Base-by-base conservation (phyloP, 2,888 invertebrate genomes). In the Clanis bilineata region DNA sequence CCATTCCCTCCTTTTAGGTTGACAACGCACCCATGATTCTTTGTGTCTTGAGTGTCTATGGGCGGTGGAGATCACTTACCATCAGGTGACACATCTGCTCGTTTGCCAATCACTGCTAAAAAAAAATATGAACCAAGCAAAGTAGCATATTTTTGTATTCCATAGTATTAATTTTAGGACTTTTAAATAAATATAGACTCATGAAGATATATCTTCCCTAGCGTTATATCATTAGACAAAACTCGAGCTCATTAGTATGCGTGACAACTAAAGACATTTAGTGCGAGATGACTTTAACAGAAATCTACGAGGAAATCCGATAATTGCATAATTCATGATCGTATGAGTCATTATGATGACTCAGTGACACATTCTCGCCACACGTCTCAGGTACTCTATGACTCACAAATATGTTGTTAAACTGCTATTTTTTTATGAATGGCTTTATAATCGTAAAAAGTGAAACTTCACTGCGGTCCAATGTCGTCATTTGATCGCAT, bases 341-440 rank as follows among this genome's bases (percentile, higher is more conserved):
- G 60, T 47, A 59, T 62, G 58, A 58, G 23, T 58, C 51, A 58
- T 38, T 25, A 28, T n/a, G 73, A 72, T 80, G 77, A 80, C 62
- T 80, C 74, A 78, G 68, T 56, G 43, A 59, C 64, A 69, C 73
- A 72, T 72, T 71, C 66, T 67, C 65, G 64, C 68, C 54, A 36
- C 57, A 57, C 54, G 67, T 58, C 68, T 72, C 76, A 76, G 74
- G 77, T 77, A 72, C 63, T 57, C 21, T 38, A 43, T 69, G 72
- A 74, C 38, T 72, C 74, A 74, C 51, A 5, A 25, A 18, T 39
- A 45, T 25, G 12, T n/a, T 18, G 43, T 41, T 41, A 43, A 62
- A 63, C 57, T 41, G 41, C 18, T 18, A 4, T 41, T 41, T 41
- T 41, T 41, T 7, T 41, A 12, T 36, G 36, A 36, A 9, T 7